Conservation (phyloP, 2,888 invertebrate genomes). For the Camptogramma bilineatum region DNA sequence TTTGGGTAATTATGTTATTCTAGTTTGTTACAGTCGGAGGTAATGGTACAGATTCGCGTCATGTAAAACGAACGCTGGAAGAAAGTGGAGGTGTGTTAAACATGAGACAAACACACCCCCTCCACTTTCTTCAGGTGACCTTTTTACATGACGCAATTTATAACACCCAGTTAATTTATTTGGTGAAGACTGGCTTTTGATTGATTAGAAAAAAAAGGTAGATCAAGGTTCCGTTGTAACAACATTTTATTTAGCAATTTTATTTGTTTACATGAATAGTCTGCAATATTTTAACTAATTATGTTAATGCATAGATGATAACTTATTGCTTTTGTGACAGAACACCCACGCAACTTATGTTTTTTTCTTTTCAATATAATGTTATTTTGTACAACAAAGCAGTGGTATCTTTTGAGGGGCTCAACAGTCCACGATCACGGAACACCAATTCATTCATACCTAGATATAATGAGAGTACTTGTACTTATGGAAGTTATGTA, state of each 20-base stretch:
- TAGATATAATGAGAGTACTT: conserved; percentile 71
- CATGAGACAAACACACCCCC: no score
- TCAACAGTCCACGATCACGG: conserved; percentile 29
- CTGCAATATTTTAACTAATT: conserved; percentile 69
- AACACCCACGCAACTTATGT: conserved; percentile 45
- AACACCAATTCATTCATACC: conserved; percentile 47
- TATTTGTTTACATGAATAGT: conserved; percentile 57
- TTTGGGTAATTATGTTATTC: background rate
- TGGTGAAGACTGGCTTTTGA: conserved; percentile 41
- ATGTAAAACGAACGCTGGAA: no score
- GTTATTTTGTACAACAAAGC: conserved; percentile 45
- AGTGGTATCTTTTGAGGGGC: conserved; percentile 44
- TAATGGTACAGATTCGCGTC: no score
- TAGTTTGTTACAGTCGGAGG: background rate
- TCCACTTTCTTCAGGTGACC: no score
- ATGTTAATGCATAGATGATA: conserved; percentile 60
- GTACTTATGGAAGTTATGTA: conserved; percentile 70
- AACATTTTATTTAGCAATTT: conserved; percentile 60
- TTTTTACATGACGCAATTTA: no score
- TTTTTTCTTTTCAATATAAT: conserved; percentile 44
- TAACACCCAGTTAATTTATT: background rate
- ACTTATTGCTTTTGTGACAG: conserved; percentile 64
- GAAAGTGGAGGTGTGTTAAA: no score
- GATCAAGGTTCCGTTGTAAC: conserved; percentile 55
- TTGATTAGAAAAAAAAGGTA: conserved; percentile 58